Evolutionary conservation across 2,113 vertebrate genomes (phyloP).

Genomic region (Campylomormyrus tamandua): DNA sequence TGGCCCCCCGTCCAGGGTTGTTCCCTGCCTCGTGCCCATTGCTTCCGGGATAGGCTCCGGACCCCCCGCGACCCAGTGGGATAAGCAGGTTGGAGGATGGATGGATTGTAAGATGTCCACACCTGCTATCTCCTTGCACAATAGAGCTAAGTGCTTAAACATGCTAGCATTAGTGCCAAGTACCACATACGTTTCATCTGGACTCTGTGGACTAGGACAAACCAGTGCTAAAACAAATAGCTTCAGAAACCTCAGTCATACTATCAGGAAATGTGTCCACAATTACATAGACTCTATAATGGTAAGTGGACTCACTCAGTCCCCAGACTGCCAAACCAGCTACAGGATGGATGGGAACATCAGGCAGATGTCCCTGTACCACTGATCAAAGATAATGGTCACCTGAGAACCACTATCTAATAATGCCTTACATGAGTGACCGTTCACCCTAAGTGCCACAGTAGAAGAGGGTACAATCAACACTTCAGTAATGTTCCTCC

Average conservation of each 20-base stretch:
- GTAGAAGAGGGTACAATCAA: neutral
- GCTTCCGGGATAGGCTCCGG: no score
- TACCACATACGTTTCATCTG: neutral
- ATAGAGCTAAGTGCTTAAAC: neutral
- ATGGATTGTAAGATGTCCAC: no score
- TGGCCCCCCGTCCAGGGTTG: no score
- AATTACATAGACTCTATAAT: neutral
- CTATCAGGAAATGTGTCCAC: neutral
- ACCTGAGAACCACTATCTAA: neutral
- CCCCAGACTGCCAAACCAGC: neutral
- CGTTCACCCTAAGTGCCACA: neutral
- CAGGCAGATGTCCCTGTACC: neutral
- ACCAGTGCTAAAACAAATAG: neutral
- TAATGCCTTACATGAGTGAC: no score
- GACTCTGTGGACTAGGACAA: neutral
- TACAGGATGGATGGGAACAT: neutral
- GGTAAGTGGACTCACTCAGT: neutral
- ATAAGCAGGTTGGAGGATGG: no score
- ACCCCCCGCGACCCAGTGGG: no score
- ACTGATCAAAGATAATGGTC: neutral
- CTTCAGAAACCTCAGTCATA: neutral
- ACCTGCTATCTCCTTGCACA: neutral
- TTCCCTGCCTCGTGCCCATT: no score
- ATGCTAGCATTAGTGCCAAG: no score
- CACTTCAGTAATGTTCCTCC: neutral